phyloP scores from a whole-genome alignment of 2,113 vertebrate species.

The Callipepla californica region DNA sequence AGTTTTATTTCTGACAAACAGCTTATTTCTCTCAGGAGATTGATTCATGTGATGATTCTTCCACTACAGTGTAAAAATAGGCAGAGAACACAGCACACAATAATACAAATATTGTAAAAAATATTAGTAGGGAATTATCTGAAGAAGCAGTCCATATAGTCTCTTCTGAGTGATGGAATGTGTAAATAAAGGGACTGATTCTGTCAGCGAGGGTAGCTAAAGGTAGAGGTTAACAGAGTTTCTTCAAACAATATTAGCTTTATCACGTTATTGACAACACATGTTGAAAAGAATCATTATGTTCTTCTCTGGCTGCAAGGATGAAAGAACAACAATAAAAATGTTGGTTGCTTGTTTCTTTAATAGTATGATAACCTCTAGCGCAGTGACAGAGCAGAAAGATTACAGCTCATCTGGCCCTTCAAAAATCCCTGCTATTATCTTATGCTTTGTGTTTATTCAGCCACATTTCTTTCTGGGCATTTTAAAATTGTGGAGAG shows the following conservation, averaged over 20 bases:
- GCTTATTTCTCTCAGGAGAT: slow-evolving; percentile 19
- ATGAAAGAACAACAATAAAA: not conserved
- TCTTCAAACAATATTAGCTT: not conserved
- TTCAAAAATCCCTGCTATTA: not conserved
- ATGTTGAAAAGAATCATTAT: not conserved
- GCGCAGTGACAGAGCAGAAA: not conserved
- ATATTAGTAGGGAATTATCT: not conserved
- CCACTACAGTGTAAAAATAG: slow-evolving; percentile 2
- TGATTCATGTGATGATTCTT: not conserved
- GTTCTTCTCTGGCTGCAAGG: not conserved
- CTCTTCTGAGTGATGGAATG: not conserved
- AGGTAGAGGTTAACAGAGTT: not conserved
- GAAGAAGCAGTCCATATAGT: not conserved
- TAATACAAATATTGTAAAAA: not conserved
- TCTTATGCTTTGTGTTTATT: not conserved
- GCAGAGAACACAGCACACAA: not conserved
- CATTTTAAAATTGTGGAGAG: not conserved
- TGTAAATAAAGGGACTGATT: not conserved
- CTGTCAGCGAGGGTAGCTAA: not conserved
- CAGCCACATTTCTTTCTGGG: not conserved
- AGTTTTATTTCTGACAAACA: not conserved
- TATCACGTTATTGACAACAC: not conserved
- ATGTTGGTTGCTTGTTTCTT: not conserved
- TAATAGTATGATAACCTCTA: not conserved
- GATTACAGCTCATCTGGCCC: not conserved